Percentiles rank a stretch among this genome's conserved stretches.
Conservation (phyloP, 2,797 vertebrate species). For the Pagetopsis macropterus region DNA sequence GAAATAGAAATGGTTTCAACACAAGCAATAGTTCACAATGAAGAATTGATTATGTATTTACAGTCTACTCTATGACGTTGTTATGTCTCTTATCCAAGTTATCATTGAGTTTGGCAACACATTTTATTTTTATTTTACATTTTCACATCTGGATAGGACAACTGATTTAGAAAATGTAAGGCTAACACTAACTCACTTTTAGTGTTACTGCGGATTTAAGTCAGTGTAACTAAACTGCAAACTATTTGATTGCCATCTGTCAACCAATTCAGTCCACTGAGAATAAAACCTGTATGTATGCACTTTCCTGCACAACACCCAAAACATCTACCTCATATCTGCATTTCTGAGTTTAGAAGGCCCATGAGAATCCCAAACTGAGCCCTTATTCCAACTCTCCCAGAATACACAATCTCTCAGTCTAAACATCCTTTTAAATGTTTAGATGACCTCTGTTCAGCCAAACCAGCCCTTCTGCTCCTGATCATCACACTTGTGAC, state of each 20-base stretch:
- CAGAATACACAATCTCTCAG: constrained; percentile 49
- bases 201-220: neutral
- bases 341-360: constrained; percentile 10
- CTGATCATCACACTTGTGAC: constrained; percentile 52
- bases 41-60: neutral
- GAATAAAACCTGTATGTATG: neutral
- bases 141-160: neutral
- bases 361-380: constrained; percentile 63
- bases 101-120: neutral
- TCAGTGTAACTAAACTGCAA: neutral
- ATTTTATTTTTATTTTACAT: neutral
- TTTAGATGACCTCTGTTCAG: constrained; percentile 4
- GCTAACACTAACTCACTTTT: neutral
- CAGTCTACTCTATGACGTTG: neutral
- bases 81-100: neutral
- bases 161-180: neutral
- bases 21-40: neutral
- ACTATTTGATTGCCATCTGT: neutral
- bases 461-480: constrained; percentile 39
- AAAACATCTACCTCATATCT: neutral
- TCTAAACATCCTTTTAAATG: constrained; percentile 68
- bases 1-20: no score
- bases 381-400: constrained; percentile 56
- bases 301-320: constrained; percentile 2
- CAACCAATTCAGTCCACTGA: neutral